These are phyloP conservation scores for Andrena minutula DNA, from an alignment of 2,888 invertebrate genomes.

Conservation along the genomic window DNA sequence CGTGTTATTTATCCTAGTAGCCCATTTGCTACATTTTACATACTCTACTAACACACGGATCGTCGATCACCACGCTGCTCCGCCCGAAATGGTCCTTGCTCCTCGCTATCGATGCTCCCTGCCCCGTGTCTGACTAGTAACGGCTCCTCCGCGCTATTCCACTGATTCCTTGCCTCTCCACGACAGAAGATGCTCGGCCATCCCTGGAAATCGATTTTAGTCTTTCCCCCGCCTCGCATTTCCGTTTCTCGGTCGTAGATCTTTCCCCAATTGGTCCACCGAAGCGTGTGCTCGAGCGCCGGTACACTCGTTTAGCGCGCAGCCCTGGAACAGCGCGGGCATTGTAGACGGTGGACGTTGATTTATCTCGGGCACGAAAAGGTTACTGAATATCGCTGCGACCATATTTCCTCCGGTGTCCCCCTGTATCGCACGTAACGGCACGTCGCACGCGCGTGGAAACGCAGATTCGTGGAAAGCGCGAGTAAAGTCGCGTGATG, in stretches of 20 bases:
- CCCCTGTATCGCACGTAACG: neutral
- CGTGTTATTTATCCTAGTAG: conserved; percentile 1
- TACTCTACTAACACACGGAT: too few species aligned
- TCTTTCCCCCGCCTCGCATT: neutral
- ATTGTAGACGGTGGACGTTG: neutral
- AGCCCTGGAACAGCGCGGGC: neutral
- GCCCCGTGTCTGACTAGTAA: neutral
- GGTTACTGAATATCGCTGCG: conserved; percentile 9
- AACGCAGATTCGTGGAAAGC: conserved; percentile 24
- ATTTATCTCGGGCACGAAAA: conserved; percentile 17
- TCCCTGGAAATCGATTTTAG: neutral
- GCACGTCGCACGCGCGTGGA: conserved; percentile 12
- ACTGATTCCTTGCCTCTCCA: neutral
- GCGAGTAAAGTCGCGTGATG: neutral
- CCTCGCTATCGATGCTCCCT: neutral
- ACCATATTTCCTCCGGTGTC: neutral
- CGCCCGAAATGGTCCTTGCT: neutral
- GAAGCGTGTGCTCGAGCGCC: neutral
- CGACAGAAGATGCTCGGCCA: too few species aligned
- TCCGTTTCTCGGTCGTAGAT: neutral
- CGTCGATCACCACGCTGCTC: too few species aligned
- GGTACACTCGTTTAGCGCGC: neutral
- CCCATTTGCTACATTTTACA: neutral
- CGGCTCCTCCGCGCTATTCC: neutral
- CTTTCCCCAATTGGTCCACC: too few species aligned